These are phyloP conservation scores for Agriotes lineatus DNA, from an alignment of 2,888 invertebrate species.

Conservation along the genomic window DNA sequence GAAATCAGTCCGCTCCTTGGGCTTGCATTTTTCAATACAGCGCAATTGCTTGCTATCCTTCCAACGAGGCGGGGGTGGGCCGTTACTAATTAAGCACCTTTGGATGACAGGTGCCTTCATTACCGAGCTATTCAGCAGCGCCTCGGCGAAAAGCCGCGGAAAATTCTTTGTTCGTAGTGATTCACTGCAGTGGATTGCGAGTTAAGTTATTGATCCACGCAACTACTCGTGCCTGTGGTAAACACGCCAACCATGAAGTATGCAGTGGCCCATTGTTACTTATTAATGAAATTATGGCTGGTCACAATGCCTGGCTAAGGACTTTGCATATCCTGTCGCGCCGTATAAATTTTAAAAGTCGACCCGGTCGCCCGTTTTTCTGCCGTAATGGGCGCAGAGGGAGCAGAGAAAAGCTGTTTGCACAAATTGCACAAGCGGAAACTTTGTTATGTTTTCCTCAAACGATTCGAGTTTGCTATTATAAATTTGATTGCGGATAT, in stretches of 20 bases:
- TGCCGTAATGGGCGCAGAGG: too few relatives aligned
- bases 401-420: not conserved
- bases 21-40: too few relatives aligned
- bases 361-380: too few relatives aligned
- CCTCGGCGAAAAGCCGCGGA: constrained; percentile 12
- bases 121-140: constrained; percentile 1
- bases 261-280: constrained; percentile 32
- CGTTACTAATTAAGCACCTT: not conserved
- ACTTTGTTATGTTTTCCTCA: too few relatives aligned
- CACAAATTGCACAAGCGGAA: too few relatives aligned
- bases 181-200: constrained; percentile 39
- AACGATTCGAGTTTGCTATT: too few relatives aligned
- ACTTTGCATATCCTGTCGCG: constrained; percentile 8
- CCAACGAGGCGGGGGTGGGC: too few relatives aligned
- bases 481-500: too few relatives aligned
- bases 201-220: constrained; percentile 42
- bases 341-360: too few relatives aligned
- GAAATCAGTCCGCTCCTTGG: too few relatives aligned
- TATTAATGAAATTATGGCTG: constrained; percentile 30
- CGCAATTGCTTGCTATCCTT: too few relatives aligned
- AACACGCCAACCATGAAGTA: constrained; percentile 40
- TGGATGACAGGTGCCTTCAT: constrained; percentile 19
- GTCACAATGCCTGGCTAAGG: constrained; percentile 12
- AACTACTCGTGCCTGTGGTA: constrained; percentile 36
- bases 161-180: constrained; percentile 36